These are phyloP conservation scores for Vulpes vulpes DNA, from an alignment of 2,113 vertebrate genomes.

Conservation along the genomic window DNA sequence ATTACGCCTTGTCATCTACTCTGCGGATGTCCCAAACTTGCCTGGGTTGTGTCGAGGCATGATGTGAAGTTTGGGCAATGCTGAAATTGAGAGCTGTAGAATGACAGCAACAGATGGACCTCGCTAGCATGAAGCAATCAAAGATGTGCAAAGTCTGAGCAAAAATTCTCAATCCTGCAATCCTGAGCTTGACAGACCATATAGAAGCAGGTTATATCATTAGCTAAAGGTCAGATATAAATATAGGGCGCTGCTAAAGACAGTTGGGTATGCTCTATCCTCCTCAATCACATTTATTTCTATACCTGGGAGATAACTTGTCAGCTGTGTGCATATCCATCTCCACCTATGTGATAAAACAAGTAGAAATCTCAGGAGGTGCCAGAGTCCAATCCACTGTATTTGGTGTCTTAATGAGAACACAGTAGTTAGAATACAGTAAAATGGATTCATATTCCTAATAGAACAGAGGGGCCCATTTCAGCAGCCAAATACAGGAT, in stretches of 20 bases:
- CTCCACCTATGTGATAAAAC: neutral
- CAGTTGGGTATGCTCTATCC: neutral
- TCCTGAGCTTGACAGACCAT: conserved; percentile 66
- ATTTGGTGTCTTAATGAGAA: conserved; percentile 10
- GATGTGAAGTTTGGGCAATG: conserved; percentile 15
- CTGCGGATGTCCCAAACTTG: neutral
- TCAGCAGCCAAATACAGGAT: conserved; percentile 24
- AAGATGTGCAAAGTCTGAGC: conserved; percentile 54
- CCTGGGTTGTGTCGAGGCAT: neutral
- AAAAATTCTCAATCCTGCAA: conserved; percentile 65
- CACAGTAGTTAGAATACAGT: neutral
- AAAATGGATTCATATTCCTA: neutral
- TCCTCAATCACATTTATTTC: neutral
- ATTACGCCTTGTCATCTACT: neutral
- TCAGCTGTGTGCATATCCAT: neutral
- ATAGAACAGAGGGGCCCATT: neutral
- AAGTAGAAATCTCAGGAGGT: neutral
- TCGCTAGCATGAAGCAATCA: conserved; percentile 57
- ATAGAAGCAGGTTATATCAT: conserved; percentile 58
- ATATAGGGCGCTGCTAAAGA: neutral
- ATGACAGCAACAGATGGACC: conserved; percentile 68
- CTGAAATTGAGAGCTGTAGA: conserved; percentile 37
- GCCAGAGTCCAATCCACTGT: neutral
- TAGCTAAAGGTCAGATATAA: conserved; percentile 64
- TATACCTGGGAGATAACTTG: neutral